phyloP scores from a whole-genome alignment of 1,140 invertebrate genomes.

The Eufriesea mexicana region DNA sequence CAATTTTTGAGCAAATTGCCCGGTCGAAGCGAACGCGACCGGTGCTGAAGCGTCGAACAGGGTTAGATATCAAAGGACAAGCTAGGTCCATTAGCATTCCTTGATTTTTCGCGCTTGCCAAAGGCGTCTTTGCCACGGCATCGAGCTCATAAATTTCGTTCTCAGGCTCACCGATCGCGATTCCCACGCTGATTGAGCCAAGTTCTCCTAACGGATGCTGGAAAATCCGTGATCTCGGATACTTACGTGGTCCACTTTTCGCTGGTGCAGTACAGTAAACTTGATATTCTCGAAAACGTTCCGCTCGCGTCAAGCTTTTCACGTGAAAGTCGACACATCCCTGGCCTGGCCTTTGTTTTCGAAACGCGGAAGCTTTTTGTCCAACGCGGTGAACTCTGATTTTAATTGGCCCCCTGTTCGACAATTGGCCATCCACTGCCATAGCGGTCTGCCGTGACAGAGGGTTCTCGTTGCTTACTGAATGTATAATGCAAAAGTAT shows the following conservation, averaged over 20 bases:
- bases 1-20: not conserved
- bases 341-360: not conserved
- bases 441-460: conserved; percentile 2
- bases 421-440: not conserved
- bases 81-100: conserved; percentile 22
- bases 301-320: not conserved
- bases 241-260: conserved; percentile 64
- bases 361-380: conserved; percentile 3
- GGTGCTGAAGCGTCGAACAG: too few species aligned
- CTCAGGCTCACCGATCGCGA: conserved; percentile 41
- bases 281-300: conserved; percentile 24
- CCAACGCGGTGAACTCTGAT: conserved; percentile 26
- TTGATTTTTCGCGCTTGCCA: not conserved
- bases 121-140: not conserved
- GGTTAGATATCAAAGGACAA: not conserved
- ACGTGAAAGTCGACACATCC: not conserved
- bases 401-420: conserved; percentile 36
- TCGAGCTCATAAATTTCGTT: conserved; percentile 55
- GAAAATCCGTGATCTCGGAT: conserved; percentile 55
- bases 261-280: conserved; percentile 59
- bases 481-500: conserved; percentile 45
- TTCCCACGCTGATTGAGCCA: conserved; percentile 63
- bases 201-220: conserved; percentile 49
- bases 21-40: not conserved
- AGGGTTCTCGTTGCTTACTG: conserved; percentile 24